These are phyloP conservation scores for Pachyramphus minor DNA, from an alignment of 2,113 vertebrate species.

Conservation along the genomic window DNA sequence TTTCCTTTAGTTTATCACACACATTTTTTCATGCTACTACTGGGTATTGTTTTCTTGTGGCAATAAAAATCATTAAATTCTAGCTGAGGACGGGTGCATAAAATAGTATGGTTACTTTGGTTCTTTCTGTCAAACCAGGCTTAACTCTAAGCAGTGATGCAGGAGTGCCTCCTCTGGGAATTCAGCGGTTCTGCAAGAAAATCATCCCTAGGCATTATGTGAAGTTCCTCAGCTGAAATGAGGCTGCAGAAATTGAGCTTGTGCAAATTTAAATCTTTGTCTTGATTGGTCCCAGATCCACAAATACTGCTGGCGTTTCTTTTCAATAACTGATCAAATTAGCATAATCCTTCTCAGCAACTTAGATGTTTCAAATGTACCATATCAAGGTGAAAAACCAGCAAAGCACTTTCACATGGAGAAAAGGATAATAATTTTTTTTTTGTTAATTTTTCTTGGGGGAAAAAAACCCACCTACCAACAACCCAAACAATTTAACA, in stretches of 20 bases:
- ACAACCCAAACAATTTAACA: neutral
- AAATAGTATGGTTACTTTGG: slow-evolving; percentile 22
- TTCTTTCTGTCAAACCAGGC: slow-evolving; percentile 31
- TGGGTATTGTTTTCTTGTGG: slow-evolving; percentile 13
- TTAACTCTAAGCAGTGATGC: slow-evolving; percentile 56
- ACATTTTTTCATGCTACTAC: neutral
- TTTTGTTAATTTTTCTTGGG: neutral
- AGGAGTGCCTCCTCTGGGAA: slow-evolving; percentile 78
- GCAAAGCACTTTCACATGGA: neutral
- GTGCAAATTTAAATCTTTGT: slow-evolving; percentile 2
- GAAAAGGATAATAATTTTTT: neutral
- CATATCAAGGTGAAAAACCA: neutral
- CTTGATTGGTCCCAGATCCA: neutral
- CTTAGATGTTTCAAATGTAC: neutral
- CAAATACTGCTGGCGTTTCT: neutral
- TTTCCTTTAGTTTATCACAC: slow-evolving; percentile 11
- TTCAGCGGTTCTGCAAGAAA: slow-evolving; percentile 66
- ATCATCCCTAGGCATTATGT: neutral
- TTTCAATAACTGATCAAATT: slow-evolving; percentile 16
- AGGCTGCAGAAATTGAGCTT: slow-evolving; percentile 14
- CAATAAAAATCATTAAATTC: slow-evolving; percentile 16
- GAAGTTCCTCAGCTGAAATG: neutral
- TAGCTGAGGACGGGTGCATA: neutral
- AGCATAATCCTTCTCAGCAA: slow-evolving; percentile 18
- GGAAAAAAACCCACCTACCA: neutral